These are phyloP conservation scores for Enoplosus armatus DNA, from an alignment of 2,797 vertebrate species.

Conservation along the genomic window DNA sequence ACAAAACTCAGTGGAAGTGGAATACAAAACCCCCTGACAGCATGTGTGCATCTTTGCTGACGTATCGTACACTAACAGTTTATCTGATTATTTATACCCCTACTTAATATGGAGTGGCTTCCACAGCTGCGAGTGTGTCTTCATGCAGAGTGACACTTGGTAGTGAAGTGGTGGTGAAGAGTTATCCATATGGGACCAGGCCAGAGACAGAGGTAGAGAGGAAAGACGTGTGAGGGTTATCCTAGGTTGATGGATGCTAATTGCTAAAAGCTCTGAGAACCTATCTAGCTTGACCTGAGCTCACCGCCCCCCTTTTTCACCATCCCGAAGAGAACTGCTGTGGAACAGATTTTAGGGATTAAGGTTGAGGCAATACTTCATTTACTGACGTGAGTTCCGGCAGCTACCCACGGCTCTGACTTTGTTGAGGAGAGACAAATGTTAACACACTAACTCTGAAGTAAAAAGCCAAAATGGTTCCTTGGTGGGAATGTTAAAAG, in stretches of 20 bases:
- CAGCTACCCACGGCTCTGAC: slow-evolving; percentile 24
- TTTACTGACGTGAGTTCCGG: slow-evolving; percentile 29
- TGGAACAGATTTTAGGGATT: slow-evolving; percentile 60
- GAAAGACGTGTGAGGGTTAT: slow-evolving; percentile 53
- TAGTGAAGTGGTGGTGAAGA: slow-evolving; percentile 43
- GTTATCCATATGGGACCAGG: slow-evolving; percentile 48
- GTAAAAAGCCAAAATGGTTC: not conserved
- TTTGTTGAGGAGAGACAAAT: slow-evolving; percentile 32
- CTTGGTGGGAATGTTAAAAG: not conserved
- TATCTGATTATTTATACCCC: slow-evolving; percentile 47
- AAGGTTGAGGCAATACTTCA: slow-evolving; percentile 44
- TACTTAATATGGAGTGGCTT: slow-evolving; percentile 40
- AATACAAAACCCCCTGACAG: not conserved
- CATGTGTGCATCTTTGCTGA: slow-evolving; percentile 17
- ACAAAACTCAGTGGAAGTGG: slow-evolving; percentile 1
- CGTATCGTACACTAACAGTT: slow-evolving; percentile 13
- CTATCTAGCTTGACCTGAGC: slow-evolving; percentile 53
- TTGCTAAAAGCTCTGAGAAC: slow-evolving; percentile 68
- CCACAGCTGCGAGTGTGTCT: slow-evolving; percentile 43
- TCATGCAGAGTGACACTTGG: slow-evolving; percentile 43
- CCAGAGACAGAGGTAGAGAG: slow-evolving; percentile 44
- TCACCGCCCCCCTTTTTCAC: slow-evolving; percentile 43
- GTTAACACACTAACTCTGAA: slow-evolving; percentile 8
- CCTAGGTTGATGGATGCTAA: slow-evolving; percentile 68
- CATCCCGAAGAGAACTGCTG: slow-evolving; percentile 38